Conservation (phyloP, 2,888 invertebrate species). For the Trichogramma dendrolimi region DNA sequence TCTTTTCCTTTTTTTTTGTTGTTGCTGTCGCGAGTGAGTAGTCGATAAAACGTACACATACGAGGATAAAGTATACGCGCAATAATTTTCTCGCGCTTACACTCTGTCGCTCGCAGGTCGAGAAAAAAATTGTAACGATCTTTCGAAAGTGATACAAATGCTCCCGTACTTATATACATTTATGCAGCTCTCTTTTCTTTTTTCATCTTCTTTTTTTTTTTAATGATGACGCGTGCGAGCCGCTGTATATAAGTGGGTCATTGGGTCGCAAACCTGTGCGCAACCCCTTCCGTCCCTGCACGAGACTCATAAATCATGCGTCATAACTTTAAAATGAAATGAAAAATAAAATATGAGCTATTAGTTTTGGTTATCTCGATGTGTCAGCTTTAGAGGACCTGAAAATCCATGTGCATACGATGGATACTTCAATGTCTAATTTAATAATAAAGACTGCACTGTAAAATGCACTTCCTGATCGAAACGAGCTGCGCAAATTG, state of each 20-base stretch:
- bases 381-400: no score
- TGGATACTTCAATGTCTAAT: no score
- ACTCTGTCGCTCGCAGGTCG: neutral
- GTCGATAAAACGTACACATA: constrained; percentile 35
- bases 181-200: neutral
- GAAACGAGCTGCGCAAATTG: no score
- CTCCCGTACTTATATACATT: neutral
- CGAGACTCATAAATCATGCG: no score
- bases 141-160: constrained; percentile 20
- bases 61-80: neutral
- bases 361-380: constrained; percentile 35
- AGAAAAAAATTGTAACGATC: constrained; percentile 14
- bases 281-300: no score
- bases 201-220: neutral
- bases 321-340: no score
- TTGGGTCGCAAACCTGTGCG: constrained; percentile 38
- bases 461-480: no score
- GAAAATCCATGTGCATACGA: no score
- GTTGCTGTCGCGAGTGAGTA: constrained; percentile 26
- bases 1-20: no score
- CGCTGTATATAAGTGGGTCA: constrained; percentile 42
- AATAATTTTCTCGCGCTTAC: neutral
- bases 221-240: constrained; percentile 4
- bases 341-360: constrained; percentile 25
- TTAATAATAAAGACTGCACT: no score